phyloP scores from a whole-genome alignment of 2,113 vertebrate genomes.

The Zapornia atra region DNA sequence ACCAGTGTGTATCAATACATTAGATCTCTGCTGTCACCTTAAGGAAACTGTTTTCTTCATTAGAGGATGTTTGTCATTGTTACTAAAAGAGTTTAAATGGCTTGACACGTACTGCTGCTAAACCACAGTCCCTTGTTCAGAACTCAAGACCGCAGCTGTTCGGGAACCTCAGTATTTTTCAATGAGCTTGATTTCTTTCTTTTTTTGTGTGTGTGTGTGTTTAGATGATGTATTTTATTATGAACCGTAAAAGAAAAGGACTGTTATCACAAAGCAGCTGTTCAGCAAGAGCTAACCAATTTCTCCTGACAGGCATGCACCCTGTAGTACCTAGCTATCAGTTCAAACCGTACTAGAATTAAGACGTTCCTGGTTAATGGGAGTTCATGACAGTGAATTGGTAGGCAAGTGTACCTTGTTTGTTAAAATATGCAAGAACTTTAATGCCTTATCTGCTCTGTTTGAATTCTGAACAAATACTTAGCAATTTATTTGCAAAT shows the following conservation, averaged over 20 bases:
- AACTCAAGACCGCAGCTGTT: background rate
- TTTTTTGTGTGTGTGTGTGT: background rate
- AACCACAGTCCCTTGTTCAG: background rate
- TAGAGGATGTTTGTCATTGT: background rate
- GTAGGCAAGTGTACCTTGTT: background rate
- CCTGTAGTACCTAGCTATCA: background rate
- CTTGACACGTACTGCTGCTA: background rate
- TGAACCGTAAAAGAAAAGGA: background rate
- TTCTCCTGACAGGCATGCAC: background rate
- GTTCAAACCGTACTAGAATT: background rate
- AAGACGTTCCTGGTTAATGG: background rate
- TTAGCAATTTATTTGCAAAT: background rate
- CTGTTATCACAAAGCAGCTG: background rate
- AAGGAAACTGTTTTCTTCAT: background rate
- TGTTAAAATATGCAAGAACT: background rate
- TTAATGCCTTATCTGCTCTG: background rate
- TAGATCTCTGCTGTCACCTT: background rate
- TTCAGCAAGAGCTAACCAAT: background rate
- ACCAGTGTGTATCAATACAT: background rate
- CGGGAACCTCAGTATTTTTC: background rate
- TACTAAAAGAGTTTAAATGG: background rate
- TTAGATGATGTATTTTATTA: background rate
- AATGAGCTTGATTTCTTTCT: background rate
- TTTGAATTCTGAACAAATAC: slow-evolving; percentile 9
- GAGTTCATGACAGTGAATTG: background rate